These are phyloP conservation scores for Elysia crispata DNA, from an alignment of 2,888 invertebrate genomes.

Conservation along the genomic window DNA sequence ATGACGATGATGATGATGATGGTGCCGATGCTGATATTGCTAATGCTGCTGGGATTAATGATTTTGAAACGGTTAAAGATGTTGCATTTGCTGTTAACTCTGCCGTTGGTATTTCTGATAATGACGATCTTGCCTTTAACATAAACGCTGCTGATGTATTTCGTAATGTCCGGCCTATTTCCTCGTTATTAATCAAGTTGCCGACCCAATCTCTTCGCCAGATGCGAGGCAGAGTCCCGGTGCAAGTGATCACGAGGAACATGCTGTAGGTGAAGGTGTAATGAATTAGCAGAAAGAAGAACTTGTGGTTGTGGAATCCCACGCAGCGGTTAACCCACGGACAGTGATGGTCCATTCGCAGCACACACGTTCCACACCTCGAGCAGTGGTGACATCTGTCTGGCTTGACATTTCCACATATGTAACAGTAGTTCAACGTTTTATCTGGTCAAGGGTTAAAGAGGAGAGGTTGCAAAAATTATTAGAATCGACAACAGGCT, in stretches of 20 bases:
- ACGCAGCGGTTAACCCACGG: slow-evolving; percentile 43
- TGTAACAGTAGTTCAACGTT: slow-evolving; percentile 20
- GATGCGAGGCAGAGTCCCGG: background rate
- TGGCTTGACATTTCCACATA: slow-evolving; percentile 32
- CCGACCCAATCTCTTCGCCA: background rate
- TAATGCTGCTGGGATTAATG: no score
- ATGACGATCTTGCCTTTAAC: background rate
- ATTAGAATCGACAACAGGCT: no score
- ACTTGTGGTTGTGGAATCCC: slow-evolving; percentile 40
- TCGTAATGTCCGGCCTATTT: background rate
- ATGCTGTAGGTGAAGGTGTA: background rate
- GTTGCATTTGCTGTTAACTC: no score
- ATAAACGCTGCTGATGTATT: background rate
- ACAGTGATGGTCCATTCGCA: slow-evolving; percentile 44
- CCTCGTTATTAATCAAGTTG: background rate
- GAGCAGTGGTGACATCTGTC: slow-evolving; percentile 44
- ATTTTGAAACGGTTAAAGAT: no score
- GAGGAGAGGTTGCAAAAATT: no score
- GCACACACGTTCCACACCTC: slow-evolving; percentile 17
- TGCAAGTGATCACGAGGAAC: background rate
- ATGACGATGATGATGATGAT: background rate
- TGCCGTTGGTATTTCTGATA: no score
- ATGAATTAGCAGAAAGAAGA: slow-evolving; percentile 29
- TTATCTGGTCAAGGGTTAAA: background rate
- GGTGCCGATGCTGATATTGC: background rate